A percentile compares a stretch with the other conserved stretches of the same genome.
These are phyloP conservation scores for Nebria brevicollis DNA, from an alignment of 2,888 invertebrate species.

Conservation along the genomic window DNA sequence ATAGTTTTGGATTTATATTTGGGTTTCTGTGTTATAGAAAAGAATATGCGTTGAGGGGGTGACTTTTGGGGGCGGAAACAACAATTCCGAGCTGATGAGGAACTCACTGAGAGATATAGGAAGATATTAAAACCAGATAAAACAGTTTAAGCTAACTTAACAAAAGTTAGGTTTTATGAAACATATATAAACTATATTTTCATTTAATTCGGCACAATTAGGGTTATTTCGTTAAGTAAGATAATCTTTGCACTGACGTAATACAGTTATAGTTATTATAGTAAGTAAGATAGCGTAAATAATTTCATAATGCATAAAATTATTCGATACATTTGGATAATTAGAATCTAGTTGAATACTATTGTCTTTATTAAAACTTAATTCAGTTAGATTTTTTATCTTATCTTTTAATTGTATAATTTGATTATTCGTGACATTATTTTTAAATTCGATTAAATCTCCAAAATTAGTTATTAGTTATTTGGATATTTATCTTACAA, in stretches of 20 bases:
- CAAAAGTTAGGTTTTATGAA: too few species aligned
- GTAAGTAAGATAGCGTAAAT: background rate
- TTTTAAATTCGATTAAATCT: background rate
- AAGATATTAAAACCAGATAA: background rate
- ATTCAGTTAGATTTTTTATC: background rate
- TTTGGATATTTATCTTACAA: background rate
- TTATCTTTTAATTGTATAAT: background rate
- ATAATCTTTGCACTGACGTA: constrained; percentile 9
- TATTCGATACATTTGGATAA: background rate
- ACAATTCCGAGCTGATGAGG: too few species aligned
- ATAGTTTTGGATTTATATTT: too few species aligned
- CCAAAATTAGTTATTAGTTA: constrained; percentile 11
- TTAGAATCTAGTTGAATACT: too few species aligned
- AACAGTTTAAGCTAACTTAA: background rate
- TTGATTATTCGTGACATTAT: background rate
- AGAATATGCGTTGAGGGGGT: too few species aligned
- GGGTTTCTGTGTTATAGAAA: too few species aligned
- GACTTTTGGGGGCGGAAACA: too few species aligned
- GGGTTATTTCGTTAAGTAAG: background rate
- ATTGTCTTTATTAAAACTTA: too few species aligned
- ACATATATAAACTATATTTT: too few species aligned
- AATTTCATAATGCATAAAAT: background rate
- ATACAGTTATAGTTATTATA: background rate
- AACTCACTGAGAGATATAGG: too few species aligned
- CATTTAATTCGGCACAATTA: too few species aligned